Evolutionary conservation across 2,797 vertebrate species (phyloP), one percentile per base, ranked within the genome.

Genomic region (Sibirionetta formosa): DNA sequence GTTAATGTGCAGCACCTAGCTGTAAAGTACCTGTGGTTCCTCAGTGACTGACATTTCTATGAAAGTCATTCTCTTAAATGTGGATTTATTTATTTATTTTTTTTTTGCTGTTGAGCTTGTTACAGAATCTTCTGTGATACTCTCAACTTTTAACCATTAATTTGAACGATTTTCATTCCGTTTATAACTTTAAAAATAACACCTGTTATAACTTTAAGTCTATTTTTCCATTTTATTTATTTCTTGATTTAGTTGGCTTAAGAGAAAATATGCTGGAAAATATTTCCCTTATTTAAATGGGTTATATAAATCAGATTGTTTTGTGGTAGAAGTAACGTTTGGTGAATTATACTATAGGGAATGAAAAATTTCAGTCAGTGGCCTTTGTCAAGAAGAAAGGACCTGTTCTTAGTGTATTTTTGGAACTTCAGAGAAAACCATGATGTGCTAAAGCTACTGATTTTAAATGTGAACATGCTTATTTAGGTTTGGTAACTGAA

Each of bases 21-120:
- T 87, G 24, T 77, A 66, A 84, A 94, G n/a, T 65, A 82, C 29
- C 44, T 38, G 14, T 68, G 9, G 7, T 54, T 85, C 35, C 54
- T 63, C 44, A 79, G 42, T 15, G 14, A 61, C 19, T 80, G 44
- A 7, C 8, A 12, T 51, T 76, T 92, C 8, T 56, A 5, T 81
- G 40, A 73, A 24, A 2, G 2, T 64, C 2, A 6, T 78, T 90
- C 33, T 78, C 58, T 81, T 75, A 75, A 72, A 68, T 58, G 14
- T 51, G 42, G 31, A 27, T 6, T 0, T 38, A 6, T 20, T 17
- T 10, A 44, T 26, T 7, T n/a, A n/a, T n/a, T 35, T 42, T 42
- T 24, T 53, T 92, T 50, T 72, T 70, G 1, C 44, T 63, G 3
- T 76, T 88, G 40, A 15, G 8, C 31, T 83, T 91, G 36, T 7